A percentile compares a stretch with the other conserved stretches of the same genome.
Conservation (phyloP, 1,140 invertebrate genomes). For the Mactra quadrangularis region DNA sequence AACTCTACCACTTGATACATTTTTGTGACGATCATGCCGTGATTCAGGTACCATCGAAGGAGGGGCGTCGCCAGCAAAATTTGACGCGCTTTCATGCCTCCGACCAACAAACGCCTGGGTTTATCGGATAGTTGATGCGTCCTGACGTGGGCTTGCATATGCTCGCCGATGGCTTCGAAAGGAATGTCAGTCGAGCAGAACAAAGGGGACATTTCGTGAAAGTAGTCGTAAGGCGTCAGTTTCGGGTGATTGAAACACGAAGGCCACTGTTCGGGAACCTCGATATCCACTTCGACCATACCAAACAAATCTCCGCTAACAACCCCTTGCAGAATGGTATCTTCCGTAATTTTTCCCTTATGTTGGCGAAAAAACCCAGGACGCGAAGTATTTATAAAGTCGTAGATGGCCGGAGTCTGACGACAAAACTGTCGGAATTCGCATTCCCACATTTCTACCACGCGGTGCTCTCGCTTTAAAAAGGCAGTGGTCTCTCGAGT, state of each 20-base stretch:
- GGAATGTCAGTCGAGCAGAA: conserved; percentile 58
- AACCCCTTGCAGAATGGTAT: conserved; percentile 51
- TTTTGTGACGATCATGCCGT: conserved; percentile 37
- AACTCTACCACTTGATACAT: conserved; percentile 27
- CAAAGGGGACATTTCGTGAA: conserved; percentile 63
- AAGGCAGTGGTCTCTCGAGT: neutral
- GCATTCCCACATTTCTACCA: conserved; percentile 58
- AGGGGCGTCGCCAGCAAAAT: conserved; percentile 67
- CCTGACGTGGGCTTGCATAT: conserved; percentile 60
- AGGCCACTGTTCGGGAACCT: conserved; percentile 38
- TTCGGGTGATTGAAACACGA: neutral
- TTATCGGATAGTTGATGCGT: conserved; percentile 30
- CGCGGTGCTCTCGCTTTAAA: conserved; percentile 8
- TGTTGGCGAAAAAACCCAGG: conserved; percentile 28
- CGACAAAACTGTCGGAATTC: conserved; percentile 34
- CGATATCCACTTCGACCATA: conserved; percentile 61
- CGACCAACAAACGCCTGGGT: conserved; percentile 58
- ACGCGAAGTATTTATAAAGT: conserved; percentile 8
- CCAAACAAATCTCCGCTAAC: conserved; percentile 55
- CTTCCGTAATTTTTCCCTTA: conserved; percentile 38
- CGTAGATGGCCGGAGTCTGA: neutral
- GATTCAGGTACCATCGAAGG: conserved; percentile 65
- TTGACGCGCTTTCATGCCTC: conserved; percentile 55
- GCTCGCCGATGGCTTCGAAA: conserved; percentile 53
- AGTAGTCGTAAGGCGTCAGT: conserved; percentile 40